phyloP scores from a whole-genome alignment of 2,888 invertebrate species.

The Catocala sponsa region DNA sequence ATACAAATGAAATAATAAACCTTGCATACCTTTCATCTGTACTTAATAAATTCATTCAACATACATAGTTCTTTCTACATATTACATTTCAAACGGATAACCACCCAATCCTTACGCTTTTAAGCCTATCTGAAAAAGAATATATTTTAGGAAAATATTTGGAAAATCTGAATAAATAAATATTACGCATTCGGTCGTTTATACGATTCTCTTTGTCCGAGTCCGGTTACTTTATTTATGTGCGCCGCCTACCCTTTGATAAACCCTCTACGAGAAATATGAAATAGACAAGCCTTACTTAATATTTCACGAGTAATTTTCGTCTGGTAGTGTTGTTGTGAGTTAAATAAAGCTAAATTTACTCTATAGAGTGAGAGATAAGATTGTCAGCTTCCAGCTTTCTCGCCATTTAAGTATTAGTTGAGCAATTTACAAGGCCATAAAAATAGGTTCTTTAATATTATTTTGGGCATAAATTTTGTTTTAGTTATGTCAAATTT shows the following conservation, averaged over 20 bases:
- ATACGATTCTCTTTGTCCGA: conserved; percentile 16
- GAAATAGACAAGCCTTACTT: conserved; percentile 10
- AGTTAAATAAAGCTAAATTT: conserved; percentile 1
- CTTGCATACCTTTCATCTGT: conserved; percentile 25
- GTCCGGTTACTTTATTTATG: conserved; percentile 11
- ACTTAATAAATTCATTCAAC: conserved; percentile 33
- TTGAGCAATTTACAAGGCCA: too few species aligned
- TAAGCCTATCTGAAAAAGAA: conserved; percentile 1
- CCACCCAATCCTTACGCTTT: conserved; percentile 2
- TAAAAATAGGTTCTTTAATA: too few species aligned
- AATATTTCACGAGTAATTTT: conserved; percentile 17
- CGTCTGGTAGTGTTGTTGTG: conserved; percentile 1
- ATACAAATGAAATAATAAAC: conserved; percentile 19
- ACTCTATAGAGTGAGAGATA: conserved; percentile 1
- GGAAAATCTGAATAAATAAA: conserved; percentile 11
- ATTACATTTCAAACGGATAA: conserved; percentile 4
- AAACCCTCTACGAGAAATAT: conserved; percentile 15
- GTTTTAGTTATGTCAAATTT: too few species aligned
- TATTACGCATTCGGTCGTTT: conserved; percentile 8
- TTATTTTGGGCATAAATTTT: too few species aligned
- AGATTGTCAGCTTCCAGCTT: neutral
- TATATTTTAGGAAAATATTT: conserved; percentile 9
- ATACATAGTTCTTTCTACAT: neutral
- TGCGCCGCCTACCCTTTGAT: conserved; percentile 15
- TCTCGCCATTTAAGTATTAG: too few species aligned